A percentile compares a stretch with the other conserved stretches of the same genome.
phyloP scores from a whole-genome alignment of 2,797 vertebrate species.

The Coreius guichenoti region DNA sequence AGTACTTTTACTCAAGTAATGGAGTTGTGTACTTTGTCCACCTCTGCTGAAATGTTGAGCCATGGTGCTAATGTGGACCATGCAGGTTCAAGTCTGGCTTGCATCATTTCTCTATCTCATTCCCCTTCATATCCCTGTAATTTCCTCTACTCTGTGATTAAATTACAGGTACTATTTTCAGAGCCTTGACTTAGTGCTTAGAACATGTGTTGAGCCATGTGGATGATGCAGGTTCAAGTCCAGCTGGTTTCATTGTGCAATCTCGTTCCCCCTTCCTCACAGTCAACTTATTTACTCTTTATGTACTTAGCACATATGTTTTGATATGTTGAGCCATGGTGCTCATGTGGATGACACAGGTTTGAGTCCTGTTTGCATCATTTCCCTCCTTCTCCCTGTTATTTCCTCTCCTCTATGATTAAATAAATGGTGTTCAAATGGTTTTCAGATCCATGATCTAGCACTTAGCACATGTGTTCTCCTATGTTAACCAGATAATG shows the following conservation, averaged over 20 bases:
- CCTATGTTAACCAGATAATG: background rate
- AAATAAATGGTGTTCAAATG: conserved; percentile 78
- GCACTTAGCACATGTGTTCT: background rate
- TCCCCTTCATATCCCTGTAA: background rate
- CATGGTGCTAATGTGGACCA: background rate
- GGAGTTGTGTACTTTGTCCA: too few relatives aligned
- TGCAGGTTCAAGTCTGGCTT: background rate
- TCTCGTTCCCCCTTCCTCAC: background rate
- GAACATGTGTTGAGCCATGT: background rate
- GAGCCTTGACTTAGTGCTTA: background rate
- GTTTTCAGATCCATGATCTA: conserved; percentile 85
- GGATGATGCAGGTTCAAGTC: background rate
- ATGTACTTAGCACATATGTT: background rate
- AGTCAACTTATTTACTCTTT: background rate
- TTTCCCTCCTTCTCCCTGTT: background rate
- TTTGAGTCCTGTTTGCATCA: background rate
- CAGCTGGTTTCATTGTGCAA: background rate
- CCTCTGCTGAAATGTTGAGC: background rate
- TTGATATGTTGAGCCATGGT: background rate
- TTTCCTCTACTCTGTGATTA: conserved; percentile 68
- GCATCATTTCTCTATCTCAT: background rate
- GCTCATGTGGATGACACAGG: background rate
- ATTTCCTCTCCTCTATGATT: conserved; percentile 71
- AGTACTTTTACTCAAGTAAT: too few relatives aligned
- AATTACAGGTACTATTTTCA: conserved; percentile 58